phyloP scores from a whole-genome alignment of 2,888 invertebrate species.

The Lordiphosa fenestrarum region DNA sequence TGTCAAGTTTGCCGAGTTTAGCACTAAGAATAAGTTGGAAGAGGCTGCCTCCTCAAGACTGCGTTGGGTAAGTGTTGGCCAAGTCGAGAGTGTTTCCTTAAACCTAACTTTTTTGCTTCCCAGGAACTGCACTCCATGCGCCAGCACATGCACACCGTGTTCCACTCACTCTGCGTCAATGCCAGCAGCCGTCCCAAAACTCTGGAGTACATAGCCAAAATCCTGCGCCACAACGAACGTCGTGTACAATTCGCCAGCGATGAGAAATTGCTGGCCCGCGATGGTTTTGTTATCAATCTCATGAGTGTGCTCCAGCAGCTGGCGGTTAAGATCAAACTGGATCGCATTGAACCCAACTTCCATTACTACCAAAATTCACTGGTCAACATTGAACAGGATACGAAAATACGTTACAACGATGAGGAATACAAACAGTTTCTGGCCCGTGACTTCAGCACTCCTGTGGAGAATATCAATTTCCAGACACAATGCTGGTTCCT shows the following conservation, averaged over 20 bases:
- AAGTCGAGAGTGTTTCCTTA: too few relatives aligned
- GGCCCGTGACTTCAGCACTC: conserved; percentile 56
- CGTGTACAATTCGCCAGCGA: conserved; percentile 95
- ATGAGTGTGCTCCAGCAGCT: conserved; percentile 94
- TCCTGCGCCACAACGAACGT: conserved; percentile 91
- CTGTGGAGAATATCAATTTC: conserved; percentile 89
- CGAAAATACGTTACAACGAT: conserved; percentile 90
- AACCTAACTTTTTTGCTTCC: conserved; percentile 40
- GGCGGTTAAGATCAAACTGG: conserved; percentile 92
- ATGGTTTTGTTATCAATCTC: conserved; percentile 97
- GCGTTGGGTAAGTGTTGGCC: conserved; percentile 70
- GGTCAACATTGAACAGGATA: conserved; percentile 88
- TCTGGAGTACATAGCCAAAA: conserved; percentile 88
- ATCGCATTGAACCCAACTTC: conserved; percentile 94
- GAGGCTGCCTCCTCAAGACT: conserved; percentile 68
- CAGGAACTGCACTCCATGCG: conserved; percentile 90
- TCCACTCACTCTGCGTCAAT: conserved; percentile 92
- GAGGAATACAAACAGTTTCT: conserved; percentile 85
- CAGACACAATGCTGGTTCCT: conserved; percentile 98
- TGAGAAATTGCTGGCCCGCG: conserved; percentile 92
- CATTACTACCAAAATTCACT: conserved; percentile 90
- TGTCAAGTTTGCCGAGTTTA: conserved; percentile 91
- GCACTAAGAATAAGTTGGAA: conserved; percentile 77
- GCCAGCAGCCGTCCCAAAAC: conserved; percentile 89
- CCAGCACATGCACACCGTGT: conserved; percentile 88